A percentile compares a stretch with the other conserved stretches of the same genome.
phyloP scores from a whole-genome alignment of 2,797 vertebrate genomes.

The Malacoraja senta region DNA sequence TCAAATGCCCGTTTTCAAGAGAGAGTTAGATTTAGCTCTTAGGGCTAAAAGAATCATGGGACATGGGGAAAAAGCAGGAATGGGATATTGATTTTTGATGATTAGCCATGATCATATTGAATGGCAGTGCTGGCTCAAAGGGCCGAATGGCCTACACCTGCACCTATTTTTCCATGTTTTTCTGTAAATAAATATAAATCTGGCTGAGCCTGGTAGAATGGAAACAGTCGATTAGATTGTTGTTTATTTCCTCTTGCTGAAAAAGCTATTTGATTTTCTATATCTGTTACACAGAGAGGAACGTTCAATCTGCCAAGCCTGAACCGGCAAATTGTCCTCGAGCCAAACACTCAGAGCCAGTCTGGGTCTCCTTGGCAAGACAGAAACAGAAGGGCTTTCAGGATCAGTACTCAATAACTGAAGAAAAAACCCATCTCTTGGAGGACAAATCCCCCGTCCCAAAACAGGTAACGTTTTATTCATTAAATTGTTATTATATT shows the following conservation, averaged over 20 bases:
- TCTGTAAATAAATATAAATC: neutral
- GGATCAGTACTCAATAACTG: slow-evolving; percentile 52
- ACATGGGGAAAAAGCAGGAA: too few relatives aligned
- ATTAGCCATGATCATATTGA: too few relatives aligned
- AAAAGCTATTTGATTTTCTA: neutral
- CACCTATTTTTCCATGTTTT: too few relatives aligned
- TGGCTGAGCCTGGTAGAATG: neutral
- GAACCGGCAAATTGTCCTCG: neutral
- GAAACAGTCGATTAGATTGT: neutral
- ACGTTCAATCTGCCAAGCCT: neutral
- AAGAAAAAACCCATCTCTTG: slow-evolving; percentile 37
- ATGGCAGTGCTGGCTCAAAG: too few relatives aligned
- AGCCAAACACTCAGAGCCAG: slow-evolving; percentile 52
- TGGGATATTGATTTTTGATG: too few relatives aligned
- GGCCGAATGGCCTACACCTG: too few relatives aligned
- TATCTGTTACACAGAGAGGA: slow-evolving; percentile 14
- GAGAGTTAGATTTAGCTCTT: too few relatives aligned
- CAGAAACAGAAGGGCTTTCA: slow-evolving; percentile 72
- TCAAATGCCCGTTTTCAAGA: neutral
- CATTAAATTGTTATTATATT: neutral
- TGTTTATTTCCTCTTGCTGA: neutral
- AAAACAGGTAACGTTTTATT: slow-evolving; percentile 45
- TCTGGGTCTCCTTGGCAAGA: slow-evolving; percentile 74
- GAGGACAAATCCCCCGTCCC: slow-evolving; percentile 52
- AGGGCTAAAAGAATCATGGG: too few relatives aligned